Evolutionary conservation across 2,888 invertebrate genomes (phyloP).

Genomic region (Apocheima hispidaria): DNA sequence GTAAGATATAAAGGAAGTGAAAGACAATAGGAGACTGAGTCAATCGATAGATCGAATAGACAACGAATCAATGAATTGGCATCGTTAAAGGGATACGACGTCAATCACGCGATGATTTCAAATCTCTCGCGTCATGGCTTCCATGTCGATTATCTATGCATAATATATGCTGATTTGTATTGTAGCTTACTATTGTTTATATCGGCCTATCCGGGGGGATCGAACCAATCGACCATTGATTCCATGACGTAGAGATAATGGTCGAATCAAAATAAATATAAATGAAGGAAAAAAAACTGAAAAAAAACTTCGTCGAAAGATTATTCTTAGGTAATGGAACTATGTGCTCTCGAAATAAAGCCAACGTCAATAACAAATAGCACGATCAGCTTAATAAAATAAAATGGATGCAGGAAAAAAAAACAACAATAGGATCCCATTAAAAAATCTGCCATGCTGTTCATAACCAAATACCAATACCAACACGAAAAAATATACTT

Average conservation of each 20-base stretch:
- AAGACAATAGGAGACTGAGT: constrained; percentile 52
- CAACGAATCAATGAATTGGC: constrained; percentile 54
- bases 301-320: neutral
- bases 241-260: constrained; percentile 43
- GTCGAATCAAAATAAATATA: constrained; percentile 34
- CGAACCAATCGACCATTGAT: constrained; percentile 31
- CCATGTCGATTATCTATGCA: constrained; percentile 41
- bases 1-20: constrained; percentile 49
- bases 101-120: constrained; percentile 43
- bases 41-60: constrained; percentile 45
- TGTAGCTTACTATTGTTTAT: constrained; percentile 48
- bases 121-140: constrained; percentile 44
- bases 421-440: no score
- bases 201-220: constrained; percentile 32
- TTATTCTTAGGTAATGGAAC: neutral
- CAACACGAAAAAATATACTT: no score
- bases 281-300: constrained; percentile 22
- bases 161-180: constrained; percentile 33
- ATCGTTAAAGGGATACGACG: constrained; percentile 50
- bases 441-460: no score
- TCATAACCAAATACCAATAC: no score
- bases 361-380: no score
- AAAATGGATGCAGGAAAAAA: no score
- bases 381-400: no score
- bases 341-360: neutral